phyloP scores from a whole-genome alignment of 2,113 vertebrate genomes.

The Antigone vipio region DNA sequence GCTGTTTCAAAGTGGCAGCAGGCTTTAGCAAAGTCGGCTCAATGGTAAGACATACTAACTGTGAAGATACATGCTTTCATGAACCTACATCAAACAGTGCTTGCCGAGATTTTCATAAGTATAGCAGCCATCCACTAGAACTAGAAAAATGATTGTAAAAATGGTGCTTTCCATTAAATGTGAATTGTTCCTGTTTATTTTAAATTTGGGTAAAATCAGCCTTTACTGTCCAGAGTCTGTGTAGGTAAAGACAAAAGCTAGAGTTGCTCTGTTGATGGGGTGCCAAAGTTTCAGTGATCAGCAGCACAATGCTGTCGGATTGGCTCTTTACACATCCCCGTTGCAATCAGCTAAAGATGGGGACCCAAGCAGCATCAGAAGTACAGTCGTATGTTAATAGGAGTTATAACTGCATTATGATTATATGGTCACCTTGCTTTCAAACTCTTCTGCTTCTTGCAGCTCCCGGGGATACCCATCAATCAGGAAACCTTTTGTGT shows the following conservation, averaged over 20 bases:
- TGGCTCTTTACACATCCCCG: rapidly evolving
- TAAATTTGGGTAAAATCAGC: not conserved
- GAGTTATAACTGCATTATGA: not conserved
- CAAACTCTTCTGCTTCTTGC: conserved; percentile 85
- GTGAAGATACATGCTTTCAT: not conserved
- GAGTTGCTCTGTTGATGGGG: not conserved
- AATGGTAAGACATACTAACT: not conserved
- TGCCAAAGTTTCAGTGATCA: not conserved
- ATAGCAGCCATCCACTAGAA: not conserved
- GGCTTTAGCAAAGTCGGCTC: not conserved
- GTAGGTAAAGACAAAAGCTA: not conserved
- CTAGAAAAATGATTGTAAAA: not conserved
- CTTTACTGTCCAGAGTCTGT: not conserved
- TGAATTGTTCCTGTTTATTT: not conserved
- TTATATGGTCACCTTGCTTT: conserved; percentile 79
- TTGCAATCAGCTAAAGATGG: not conserved
- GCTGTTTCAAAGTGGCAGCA: not conserved
- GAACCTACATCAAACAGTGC: not conserved
- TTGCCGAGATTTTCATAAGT: not conserved
- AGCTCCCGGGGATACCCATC: conserved; percentile 86
- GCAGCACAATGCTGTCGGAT: not conserved
- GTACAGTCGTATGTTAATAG: not conserved
- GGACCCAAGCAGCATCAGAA: not conserved
- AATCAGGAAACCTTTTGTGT: conserved; percentile 83
- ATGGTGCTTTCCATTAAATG: not conserved